Evolutionary conservation across 2,888 invertebrate species (phyloP), one percentile per base, ranked within the genome.

Genomic region (Crocallis elinguaria): DNA sequence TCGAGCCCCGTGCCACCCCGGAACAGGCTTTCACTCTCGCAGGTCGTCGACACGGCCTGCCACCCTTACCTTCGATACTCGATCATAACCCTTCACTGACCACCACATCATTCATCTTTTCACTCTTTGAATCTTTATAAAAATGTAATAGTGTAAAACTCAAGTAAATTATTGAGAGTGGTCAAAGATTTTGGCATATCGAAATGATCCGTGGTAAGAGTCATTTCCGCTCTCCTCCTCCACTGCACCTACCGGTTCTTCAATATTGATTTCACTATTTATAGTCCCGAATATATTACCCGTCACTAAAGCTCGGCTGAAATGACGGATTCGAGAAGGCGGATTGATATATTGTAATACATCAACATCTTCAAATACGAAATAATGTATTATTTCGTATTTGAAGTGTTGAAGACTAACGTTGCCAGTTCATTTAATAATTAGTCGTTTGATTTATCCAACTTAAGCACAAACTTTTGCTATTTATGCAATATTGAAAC

Each of bases 211-310:
- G 48, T 84, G 66, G 88, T 86, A 84, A 62, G 80, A 82, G 80
- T 64, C 66, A 67, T 66, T 72, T 75, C 77, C 71, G 71, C 72
- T 73, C 73, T 67, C 70, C 64, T 67, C 70, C 64, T 64, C 62
- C 80, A 79, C 76, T 63, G 82, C 78, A 73, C 82, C 85, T 75
- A 73, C 83, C 79, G 82, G 82, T 75, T 75, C 84, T 79, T 81
- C 82, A 83, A 86, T 89, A 90, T 89, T 87, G 88, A 90, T 90
- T 88, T 84, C 82, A 83, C 82, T 87, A 84, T 88, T 88, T 86
- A 87, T 82, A 80, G 83, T 71, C 75, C 76, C 77, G 81, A 84
- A 86, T 83, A 83, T 80, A 80, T 81, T 82, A 82, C 78, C 81
- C 80, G 78, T 65, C 38, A 43, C 37, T 53, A 48, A 44, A 52